Evolutionary conservation across 2,888 invertebrate genomes (phyloP).

Genomic region (Pseudoips prasinana): DNA sequence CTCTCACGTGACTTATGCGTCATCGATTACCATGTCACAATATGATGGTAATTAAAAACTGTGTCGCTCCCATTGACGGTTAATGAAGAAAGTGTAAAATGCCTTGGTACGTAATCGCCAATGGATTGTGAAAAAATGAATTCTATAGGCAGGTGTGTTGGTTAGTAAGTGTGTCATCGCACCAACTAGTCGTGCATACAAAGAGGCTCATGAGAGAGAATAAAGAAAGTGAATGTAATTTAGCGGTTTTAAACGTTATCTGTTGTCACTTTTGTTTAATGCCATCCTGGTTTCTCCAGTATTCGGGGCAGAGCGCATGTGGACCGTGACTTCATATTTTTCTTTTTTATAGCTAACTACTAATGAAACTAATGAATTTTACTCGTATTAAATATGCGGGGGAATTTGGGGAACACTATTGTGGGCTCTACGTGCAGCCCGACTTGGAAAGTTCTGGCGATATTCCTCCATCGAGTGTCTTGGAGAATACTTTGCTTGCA

Average conservation of each 20-base stretch:
- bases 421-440: too few species aligned
- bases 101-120: slow-evolving; percentile 21
- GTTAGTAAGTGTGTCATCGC: slow-evolving; percentile 47
- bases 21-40: slow-evolving; percentile 30
- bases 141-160: slow-evolving; percentile 8
- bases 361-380: too few species aligned
- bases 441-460: too few species aligned
- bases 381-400: too few species aligned
- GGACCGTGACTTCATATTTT: too few species aligned
- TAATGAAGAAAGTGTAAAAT: too few species aligned
- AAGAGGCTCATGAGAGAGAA: slow-evolving; percentile 46
- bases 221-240: slow-evolving; percentile 62
- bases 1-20: slow-evolving; percentile 40
- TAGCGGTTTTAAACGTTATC: slow-evolving; percentile 27
- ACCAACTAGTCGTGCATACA: slow-evolving; percentile 54
- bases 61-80: too few species aligned
- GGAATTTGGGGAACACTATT: too few species aligned
- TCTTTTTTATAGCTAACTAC: too few species aligned
- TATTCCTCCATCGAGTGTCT: too few species aligned
- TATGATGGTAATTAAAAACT: slow-evolving; percentile 15
- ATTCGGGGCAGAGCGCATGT: slow-evolving; percentile 15
- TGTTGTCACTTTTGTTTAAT: slow-evolving; percentile 31
- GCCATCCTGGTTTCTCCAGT: slow-evolving; percentile 17
- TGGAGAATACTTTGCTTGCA: too few species aligned
- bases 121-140: slow-evolving; percentile 27